Evolutionary conservation across 92 coral and sea anemone genomes (phyloP), one percentile per base, ranked within the genome.

Genomic region (Epizoanthus rinbou): DNA sequence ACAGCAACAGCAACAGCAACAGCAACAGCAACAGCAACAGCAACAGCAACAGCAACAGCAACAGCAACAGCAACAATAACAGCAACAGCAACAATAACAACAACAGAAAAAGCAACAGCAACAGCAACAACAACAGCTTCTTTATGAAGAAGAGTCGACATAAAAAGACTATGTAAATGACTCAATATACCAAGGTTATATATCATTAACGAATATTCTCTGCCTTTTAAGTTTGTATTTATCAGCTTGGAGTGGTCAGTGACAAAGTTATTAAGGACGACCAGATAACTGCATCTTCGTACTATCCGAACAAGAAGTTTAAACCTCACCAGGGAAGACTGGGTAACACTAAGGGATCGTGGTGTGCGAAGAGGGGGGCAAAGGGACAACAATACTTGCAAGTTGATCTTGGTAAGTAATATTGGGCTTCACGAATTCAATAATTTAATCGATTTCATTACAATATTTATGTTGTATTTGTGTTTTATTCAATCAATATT

Each of bases 201-300:
- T 0, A 6, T 17, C 37, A 41, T 37, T 37, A 52, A 57, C 65
- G 8, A 60, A 65, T 11, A 52, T 33, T 21, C 22, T 6, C 18
- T 88, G 72, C 59, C 0, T 56, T 64, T 86, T 4, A 53, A 95
- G 98, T 95, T 73, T 95, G 98, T 69, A 90, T 91, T 70, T 88
- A 91, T 75, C 76, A 85, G 53, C 85, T 95, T 82, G 98, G 98
- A 15, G 89, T 95, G 47, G 75, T 79, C 18, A 91, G 89, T 50
- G 85, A 88, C 76, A 62, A 70, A 50, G 73, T 86, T 9, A 86
- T 95, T 23, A 84, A 91, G 66, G 91, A 95, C 75, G 85, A 81
- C 54, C 98, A 91, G 85, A 95, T 95, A 75, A 88, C 91, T 14
- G 98, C 98, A 15, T 91, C 93, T 6, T 95, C 98, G 2, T 85